Evolutionary conservation across 2,113 vertebrate genomes (phyloP).

Genomic region (Stigmatopora nigra): DNA sequence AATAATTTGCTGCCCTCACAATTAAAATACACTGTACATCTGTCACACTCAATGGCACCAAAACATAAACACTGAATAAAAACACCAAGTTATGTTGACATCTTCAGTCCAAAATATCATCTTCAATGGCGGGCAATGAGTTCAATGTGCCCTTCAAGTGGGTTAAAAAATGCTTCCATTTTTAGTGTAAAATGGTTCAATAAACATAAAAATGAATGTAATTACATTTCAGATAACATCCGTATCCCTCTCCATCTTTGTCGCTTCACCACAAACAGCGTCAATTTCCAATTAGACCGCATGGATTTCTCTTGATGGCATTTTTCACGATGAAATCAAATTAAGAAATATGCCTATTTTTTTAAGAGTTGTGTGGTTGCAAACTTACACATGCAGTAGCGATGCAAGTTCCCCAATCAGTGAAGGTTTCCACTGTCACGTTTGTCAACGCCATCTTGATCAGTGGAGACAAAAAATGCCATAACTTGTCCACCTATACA

Average conservation of each 20-base stretch:
- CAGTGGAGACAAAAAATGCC: constrained; percentile 84
- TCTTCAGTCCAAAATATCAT: too few relatives aligned
- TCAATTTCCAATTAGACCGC: neutral
- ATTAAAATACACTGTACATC: too few relatives aligned
- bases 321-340: neutral
- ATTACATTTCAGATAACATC: neutral
- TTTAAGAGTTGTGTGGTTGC: constrained; percentile 14
- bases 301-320: neutral
- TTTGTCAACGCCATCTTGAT: constrained; percentile 84
- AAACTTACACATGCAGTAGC: constrained; percentile 89
- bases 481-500: constrained; percentile 82
- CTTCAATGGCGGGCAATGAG: neutral
- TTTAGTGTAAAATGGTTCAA: neutral
- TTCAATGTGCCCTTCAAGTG: neutral
- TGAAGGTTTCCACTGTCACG: constrained; percentile 91
- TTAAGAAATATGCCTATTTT: neutral
- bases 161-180: neutral
- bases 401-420: constrained; percentile 94
- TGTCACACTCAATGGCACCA: too few relatives aligned
- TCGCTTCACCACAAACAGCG: neutral
- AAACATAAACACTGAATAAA: too few relatives aligned
- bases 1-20: too few relatives aligned
- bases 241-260: neutral
- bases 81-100: too few relatives aligned
- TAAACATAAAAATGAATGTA: neutral